Conservation (phyloP, 2,888 invertebrate genomes). For the Gordius sp. region DNA sequence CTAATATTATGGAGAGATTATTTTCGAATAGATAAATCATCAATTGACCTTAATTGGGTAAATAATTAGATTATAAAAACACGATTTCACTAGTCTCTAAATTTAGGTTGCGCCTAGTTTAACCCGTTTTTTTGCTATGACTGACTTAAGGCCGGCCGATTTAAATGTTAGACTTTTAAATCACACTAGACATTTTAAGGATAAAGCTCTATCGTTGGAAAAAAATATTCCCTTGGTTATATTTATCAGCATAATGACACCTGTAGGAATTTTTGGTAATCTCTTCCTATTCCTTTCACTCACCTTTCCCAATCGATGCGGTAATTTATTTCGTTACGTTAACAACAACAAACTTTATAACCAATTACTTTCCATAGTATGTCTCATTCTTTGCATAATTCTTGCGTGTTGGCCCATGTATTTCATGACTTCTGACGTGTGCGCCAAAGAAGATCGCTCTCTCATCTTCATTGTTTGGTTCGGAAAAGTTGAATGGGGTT, state of each 20-base stretch:
- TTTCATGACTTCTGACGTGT: not conserved
- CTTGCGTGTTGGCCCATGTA: not conserved
- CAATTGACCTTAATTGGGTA: too few species aligned
- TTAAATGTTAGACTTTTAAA: not conserved
- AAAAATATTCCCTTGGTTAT: not conserved
- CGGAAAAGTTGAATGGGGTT: not conserved
- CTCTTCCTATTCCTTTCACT: not conserved
- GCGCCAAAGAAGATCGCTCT: not conserved
- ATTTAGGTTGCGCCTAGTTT: too few species aligned
- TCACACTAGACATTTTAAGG: not conserved
- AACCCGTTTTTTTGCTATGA: too few species aligned
- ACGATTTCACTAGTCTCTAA: too few species aligned
- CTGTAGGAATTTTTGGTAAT: constrained; percentile 1
- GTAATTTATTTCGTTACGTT: too few species aligned
- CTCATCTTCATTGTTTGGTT: not conserved
- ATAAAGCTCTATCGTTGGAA: not conserved
- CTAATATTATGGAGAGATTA: too few species aligned
- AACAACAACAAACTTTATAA: not conserved
- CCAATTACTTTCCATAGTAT: not conserved
- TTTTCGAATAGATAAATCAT: too few species aligned
- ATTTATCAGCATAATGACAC: not conserved
- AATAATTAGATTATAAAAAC: too few species aligned
- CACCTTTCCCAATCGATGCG: too few species aligned
- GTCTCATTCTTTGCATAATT: not conserved
- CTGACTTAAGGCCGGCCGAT: too few species aligned